Conservation (phyloP, 1,140 invertebrate genomes). For the Pollicipes pollicipes region DNA sequence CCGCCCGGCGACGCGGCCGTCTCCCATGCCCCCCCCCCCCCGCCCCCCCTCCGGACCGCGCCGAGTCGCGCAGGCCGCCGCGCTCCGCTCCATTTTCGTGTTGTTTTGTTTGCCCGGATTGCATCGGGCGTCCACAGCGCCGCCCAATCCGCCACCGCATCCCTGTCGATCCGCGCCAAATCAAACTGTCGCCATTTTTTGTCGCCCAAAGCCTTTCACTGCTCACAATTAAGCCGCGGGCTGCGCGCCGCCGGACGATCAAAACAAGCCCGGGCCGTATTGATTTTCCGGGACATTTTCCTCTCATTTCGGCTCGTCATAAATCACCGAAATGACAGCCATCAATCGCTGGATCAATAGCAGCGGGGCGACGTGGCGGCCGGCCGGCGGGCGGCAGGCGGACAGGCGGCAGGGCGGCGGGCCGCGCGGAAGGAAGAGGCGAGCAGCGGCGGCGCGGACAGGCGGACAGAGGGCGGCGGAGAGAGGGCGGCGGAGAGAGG, state of each 20-base stretch:
- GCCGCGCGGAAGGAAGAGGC: background rate
- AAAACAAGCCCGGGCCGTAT: background rate
- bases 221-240: background rate
- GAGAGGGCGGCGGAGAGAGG: no score
- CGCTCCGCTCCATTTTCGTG: background rate
- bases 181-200: constrained; percentile 2
- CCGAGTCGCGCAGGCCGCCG: no score
- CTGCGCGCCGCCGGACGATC: background rate
- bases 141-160: background rate
- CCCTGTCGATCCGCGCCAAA: background rate
- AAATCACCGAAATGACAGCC: background rate
- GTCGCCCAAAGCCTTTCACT: background rate
- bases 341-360: background rate
- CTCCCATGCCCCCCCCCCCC: background rate
- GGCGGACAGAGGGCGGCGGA: no score
- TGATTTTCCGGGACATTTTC: constrained; percentile 1
- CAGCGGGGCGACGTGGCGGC: no score
- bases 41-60: no score
- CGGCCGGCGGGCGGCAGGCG: no score
- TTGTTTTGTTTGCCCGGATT: background rate
- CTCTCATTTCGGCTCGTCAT: background rate
- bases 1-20: no score
- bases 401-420: background rate
- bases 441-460: no score
- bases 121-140: no score